Conservation (phyloP, 2,113 vertebrate species). For the Carassius carassius region DNA sequence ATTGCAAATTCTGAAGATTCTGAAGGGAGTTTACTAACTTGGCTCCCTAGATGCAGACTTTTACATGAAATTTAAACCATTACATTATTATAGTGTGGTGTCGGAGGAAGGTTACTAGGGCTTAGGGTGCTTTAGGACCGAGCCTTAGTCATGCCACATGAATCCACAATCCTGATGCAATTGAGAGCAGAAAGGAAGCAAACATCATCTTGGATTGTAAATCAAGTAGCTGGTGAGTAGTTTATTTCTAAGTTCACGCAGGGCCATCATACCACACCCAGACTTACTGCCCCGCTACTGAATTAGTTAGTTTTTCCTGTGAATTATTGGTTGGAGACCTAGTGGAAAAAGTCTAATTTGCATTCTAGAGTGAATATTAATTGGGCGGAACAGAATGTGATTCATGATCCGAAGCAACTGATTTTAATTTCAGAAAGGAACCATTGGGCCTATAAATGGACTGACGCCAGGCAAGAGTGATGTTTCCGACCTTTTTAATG, state of each 20-base stretch:
- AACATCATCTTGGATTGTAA: not conserved
- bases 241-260: not conserved
- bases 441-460: conserved; percentile 33
- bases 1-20: not conserved
- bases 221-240: not conserved
- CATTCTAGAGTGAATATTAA: conserved; percentile 26
- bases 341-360: not conserved
- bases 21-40: too few species aligned
- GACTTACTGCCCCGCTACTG: not conserved
- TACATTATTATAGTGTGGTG: not conserved
- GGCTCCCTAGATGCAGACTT: not conserved
- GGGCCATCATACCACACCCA: not conserved
- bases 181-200: not conserved
- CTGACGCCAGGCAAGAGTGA: conserved; percentile 11
- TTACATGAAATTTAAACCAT: not conserved
- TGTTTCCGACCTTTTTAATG: conserved; percentile 48
- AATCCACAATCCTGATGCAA: not conserved
- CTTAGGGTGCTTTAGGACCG: not conserved
- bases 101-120: not conserved
- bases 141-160: not conserved
- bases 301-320: conserved; percentile 18
- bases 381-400: not conserved
- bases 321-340: conserved; percentile 1
- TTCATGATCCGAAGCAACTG: conserved; percentile 21
- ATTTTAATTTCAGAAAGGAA: conserved; percentile 38